Evolutionary conservation across 1,140 invertebrate species (phyloP).

Genomic region (Ips nitidus): DNA sequence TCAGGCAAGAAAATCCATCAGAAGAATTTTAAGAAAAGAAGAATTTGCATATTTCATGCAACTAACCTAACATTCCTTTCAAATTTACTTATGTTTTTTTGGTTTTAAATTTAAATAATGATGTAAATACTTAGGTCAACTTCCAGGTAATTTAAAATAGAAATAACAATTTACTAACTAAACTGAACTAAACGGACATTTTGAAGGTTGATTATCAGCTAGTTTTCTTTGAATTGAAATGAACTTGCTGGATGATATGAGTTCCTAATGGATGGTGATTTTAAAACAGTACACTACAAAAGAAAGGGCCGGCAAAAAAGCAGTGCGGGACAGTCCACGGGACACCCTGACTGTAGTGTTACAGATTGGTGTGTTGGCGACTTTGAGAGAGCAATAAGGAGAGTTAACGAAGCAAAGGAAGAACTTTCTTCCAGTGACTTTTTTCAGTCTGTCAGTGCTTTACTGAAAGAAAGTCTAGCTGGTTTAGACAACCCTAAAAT

Average conservation of each 20-base stretch:
- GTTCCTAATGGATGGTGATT: slow-evolving; percentile 18
- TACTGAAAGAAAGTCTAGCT: slow-evolving; percentile 53
- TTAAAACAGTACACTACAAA: slow-evolving; percentile 38
- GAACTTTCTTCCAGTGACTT: slow-evolving; percentile 55
- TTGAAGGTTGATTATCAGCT: too few relatives aligned
- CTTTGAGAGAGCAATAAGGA: slow-evolving; percentile 51
- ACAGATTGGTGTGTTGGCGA: not conserved
- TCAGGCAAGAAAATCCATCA: too few relatives aligned
- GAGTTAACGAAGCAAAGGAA: slow-evolving; percentile 53
- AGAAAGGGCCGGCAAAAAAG: slow-evolving; percentile 18
- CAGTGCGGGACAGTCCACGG: not conserved
- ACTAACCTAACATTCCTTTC: too few relatives aligned
- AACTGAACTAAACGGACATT: too few relatives aligned
- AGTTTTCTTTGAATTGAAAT: too few relatives aligned
- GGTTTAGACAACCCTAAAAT: slow-evolving; percentile 48
- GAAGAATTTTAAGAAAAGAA: too few relatives aligned
- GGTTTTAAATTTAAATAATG: too few relatives aligned
- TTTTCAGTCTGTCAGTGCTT: slow-evolving; percentile 51
- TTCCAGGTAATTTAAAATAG: too few relatives aligned
- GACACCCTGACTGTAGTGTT: not conserved
- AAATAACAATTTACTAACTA: too few relatives aligned
- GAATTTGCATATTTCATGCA: too few relatives aligned
- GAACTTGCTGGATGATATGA: not conserved
- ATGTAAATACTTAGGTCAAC: too few relatives aligned
- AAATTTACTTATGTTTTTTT: too few relatives aligned